Conservation (phyloP, 2,113 vertebrate species). For the Telmatochromis sp. region DNA sequence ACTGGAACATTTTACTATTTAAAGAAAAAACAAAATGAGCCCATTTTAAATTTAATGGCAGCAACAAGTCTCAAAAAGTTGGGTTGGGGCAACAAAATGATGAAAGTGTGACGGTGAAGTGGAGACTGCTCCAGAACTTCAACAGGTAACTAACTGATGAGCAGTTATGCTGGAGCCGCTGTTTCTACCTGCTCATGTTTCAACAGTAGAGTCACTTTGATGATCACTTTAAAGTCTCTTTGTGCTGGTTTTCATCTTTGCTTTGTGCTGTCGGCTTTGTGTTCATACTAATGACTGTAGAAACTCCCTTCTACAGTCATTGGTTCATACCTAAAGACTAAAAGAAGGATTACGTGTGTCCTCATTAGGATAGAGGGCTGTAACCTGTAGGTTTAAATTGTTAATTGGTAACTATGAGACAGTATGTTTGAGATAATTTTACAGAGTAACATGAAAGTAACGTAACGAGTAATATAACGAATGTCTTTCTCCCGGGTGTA, state of each 20-base stretch:
- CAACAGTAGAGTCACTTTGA: neutral
- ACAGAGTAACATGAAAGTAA: neutral
- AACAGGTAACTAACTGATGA: neutral
- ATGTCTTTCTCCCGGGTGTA: neutral
- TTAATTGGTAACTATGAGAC: neutral
- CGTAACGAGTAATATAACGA: neutral
- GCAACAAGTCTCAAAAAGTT: neutral
- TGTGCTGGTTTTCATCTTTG: neutral
- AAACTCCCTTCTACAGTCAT: neutral
- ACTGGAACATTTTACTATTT: neutral
- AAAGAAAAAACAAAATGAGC: neutral
- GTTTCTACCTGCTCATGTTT: neutral
- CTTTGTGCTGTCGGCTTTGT: neutral
- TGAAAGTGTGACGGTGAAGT: rapidly evolving
- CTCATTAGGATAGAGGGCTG: neutral
- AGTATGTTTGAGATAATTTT: neutral
- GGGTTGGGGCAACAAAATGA: neutral
- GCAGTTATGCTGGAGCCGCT: neutral
- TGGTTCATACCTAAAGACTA: neutral
- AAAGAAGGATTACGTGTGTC: neutral
- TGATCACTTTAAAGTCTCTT: neutral
- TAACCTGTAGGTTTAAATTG: neutral
- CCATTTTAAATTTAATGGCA: neutral
- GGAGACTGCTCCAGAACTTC: neutral
- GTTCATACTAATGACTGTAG: neutral